phyloP scores from a whole-genome alignment of 2,113 vertebrate species.

The Tragelaphus buxtoni region DNA sequence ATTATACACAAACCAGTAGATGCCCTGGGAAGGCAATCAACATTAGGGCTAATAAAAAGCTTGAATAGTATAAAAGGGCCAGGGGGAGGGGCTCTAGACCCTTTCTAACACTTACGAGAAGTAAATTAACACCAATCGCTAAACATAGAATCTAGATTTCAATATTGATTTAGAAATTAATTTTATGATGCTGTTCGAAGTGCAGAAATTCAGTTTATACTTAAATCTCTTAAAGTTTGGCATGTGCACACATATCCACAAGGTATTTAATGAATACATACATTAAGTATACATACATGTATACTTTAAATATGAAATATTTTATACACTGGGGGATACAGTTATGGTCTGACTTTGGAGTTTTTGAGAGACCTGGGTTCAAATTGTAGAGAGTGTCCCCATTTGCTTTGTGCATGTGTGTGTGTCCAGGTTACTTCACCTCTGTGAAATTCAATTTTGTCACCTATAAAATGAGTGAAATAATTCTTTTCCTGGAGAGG shows the following conservation, averaged over 20 bases:
- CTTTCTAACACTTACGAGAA: conserved; percentile 35
- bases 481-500: background rate
- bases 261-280: background rate
- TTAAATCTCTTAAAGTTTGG: background rate
- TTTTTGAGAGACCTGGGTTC: conserved; percentile 3
- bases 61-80: background rate
- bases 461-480: background rate
- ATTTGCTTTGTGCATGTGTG: background rate
- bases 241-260: background rate
- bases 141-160: conserved; percentile 35
- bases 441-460: background rate
- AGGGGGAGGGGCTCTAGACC: background rate
- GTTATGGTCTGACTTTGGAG: background rate
- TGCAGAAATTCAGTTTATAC: background rate
- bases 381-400: background rate
- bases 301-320: background rate
- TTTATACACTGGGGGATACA: background rate
- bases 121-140: conserved; percentile 55
- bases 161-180: conserved; percentile 50
- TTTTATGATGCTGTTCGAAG: background rate
- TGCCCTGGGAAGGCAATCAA: conserved; percentile 76
- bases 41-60: conserved; percentile 65
- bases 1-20: conserved; percentile 76
- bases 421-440: background rate
- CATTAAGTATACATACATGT: background rate